Evolutionary conservation across 2,888 invertebrate species (phyloP).

Genomic region (Cistogaster globosa): DNA sequence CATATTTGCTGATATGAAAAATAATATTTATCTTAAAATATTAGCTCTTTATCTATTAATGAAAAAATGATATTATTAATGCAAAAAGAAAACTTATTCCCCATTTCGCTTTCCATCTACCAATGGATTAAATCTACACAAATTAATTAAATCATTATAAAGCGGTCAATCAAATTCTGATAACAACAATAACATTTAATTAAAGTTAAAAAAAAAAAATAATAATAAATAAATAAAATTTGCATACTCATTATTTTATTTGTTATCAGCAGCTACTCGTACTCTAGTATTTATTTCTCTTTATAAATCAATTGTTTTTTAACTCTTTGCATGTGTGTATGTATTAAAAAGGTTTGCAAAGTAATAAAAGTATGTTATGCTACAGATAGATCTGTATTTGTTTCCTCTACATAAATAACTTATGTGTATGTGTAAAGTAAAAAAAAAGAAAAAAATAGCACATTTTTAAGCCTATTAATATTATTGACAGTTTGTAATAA

Average conservation of each 20-base stretch:
- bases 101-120: too few species aligned
- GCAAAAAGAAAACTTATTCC: too few species aligned
- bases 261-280: conserved; percentile 11
- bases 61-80: too few species aligned
- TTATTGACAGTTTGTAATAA: conserved; percentile 59
- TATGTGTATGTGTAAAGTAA: neutral
- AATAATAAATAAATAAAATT: neutral
- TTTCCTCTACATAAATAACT: neutral
- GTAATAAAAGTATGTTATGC: neutral
- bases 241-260: conserved; percentile 33
- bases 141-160: conserved; percentile 31
- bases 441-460: neutral
- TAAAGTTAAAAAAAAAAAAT: conserved; percentile 20
- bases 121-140: too few species aligned
- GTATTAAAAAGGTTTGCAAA: neutral
- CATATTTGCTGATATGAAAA: too few species aligned
- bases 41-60: too few species aligned
- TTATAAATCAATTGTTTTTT: conserved; percentile 57
- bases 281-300: conserved; percentile 45
- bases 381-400: neutral
- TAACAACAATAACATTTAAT: conserved; percentile 23
- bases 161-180: conserved; percentile 17
- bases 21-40: too few species aligned
- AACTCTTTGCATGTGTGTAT: neutral
- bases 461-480: conserved; percentile 66